Base-by-base conservation (phyloP, 2,113 vertebrate species). In the Serinus canaria region DNA sequence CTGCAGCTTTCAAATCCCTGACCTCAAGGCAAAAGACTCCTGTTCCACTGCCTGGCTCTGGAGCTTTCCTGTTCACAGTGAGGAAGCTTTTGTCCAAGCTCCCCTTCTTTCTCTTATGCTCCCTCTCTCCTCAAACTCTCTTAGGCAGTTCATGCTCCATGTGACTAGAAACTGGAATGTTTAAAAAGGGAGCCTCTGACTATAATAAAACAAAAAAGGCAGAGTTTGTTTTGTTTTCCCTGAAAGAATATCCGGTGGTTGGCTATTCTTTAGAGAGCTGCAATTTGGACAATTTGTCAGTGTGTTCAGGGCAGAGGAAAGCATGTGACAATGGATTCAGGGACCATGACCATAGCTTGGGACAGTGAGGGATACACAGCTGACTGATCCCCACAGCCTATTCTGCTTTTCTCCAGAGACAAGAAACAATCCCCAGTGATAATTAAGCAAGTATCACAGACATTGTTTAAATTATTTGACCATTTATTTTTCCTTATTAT, bases 191-290 rank as follows among this genome's bases (percentile, higher is more conserved):
- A 95, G 64, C 33, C 85, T 93, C 89, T 94, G 90, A 90, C 90
- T 95, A 93, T 93, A 94, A 91, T 77, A 76, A 95, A 96, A 96
- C 63, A 96, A 96, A 96, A 91, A 96, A 92, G 78, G 44, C 83
- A 63, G 55, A 82, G 88, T 88, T 90, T 92, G 85, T 95, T 97
- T 97, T 97, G 96, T 91, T 97, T 97, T 94, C 90, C 75, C 44
- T 96, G 94, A 95, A 84, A 93, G 96, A 97, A 91, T 90, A 96
- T 96, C 92, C 22, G 66, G 96, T 94, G 59, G 68, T 80, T 97
- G 91, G 93, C 80, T 44, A 28, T 75, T 94, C 95, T 97, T 96
- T 84, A 83, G 47, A 94, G 67, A 92, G 50, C 7, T 95, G 93
- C 92, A 96, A 82, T 91, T 94, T 95, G 95, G 88, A 95, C 84